These are phyloP conservation scores for Drosophila sulfurigaster DNA, from an alignment of 1,140 invertebrate species.

Conservation along the genomic window DNA sequence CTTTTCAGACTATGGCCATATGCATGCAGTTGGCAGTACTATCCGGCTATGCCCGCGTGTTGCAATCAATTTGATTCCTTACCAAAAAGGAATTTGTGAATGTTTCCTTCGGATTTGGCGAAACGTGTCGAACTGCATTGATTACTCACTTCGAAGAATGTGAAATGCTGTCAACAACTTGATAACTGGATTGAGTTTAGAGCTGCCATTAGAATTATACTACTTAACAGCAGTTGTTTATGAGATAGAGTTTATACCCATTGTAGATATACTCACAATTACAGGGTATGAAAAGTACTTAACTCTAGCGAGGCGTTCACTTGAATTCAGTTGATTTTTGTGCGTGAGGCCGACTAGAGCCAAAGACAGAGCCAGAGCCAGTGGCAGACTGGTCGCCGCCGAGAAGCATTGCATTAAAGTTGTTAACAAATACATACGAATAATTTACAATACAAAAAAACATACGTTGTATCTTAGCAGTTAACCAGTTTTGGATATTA, in stretches of 20 bases:
- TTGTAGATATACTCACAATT: background rate
- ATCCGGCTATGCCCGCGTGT: background rate
- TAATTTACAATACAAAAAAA: background rate
- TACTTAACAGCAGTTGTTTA: too few relatives aligned
- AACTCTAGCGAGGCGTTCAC: slow-evolving; percentile 32
- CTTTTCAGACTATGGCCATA: background rate
- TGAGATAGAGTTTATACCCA: slow-evolving; percentile 15
- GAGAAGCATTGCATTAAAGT: slow-evolving; percentile 15
- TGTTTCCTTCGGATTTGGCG: background rate
- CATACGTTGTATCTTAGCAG: background rate
- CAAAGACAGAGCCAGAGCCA: too few relatives aligned
- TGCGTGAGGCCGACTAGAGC: slow-evolving; percentile 36
- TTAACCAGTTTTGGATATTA: slow-evolving; percentile 43
- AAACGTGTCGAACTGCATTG: too few relatives aligned
- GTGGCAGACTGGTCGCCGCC: slow-evolving; percentile 13
- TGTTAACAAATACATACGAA: slow-evolving; percentile 6
- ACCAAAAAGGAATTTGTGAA: background rate
- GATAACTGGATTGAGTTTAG: too few relatives aligned
- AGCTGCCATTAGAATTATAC: too few relatives aligned
- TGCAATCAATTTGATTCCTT: background rate
- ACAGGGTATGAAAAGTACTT: slow-evolving; percentile 30
- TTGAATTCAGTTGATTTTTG: slow-evolving; percentile 46
- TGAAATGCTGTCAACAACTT: too few relatives aligned
- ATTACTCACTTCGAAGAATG: too few relatives aligned
- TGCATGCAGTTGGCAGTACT: background rate